These are phyloP conservation scores for Melanostigma gelatinosum DNA, from an alignment of 2,113 vertebrate species.

Conservation along the genomic window DNA sequence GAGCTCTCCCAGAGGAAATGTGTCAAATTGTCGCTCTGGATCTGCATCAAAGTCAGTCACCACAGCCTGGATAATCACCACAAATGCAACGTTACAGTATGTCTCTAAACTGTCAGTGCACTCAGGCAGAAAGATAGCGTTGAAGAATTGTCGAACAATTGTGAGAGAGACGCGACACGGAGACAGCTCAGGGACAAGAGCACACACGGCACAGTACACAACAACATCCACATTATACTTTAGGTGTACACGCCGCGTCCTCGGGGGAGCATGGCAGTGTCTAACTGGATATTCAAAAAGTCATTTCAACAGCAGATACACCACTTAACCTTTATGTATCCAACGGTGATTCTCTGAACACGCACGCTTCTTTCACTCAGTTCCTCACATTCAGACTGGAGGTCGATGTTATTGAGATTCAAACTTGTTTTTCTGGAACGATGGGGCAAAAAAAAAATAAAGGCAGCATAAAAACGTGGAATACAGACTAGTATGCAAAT, in stretches of 20 bases:
- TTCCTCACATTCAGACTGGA: background rate
- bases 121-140: constrained; percentile 9
- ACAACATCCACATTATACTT: background rate
- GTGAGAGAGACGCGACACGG: constrained; percentile 10
- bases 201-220: background rate
- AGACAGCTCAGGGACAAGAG: background rate
- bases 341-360: background rate
- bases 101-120: constrained; percentile 13
- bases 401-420: background rate
- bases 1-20: constrained; percentile 62
- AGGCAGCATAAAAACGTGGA: background rate
- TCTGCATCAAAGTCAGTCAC: constrained; percentile 56
- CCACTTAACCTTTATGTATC: background rate
- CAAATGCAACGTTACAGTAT: constrained; percentile 6
- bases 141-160: constrained; percentile 9
- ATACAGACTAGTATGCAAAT: background rate
- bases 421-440: background rate
- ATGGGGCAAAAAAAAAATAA: background rate
- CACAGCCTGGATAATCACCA: background rate
- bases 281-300: background rate
- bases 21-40: constrained; percentile 62
- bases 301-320: background rate
- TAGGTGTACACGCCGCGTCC: background rate
- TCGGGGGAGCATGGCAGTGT: background rate
- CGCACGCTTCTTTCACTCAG: background rate